Conservation (phyloP, 2,797 vertebrate genomes). For the Rhinoraja longicauda region DNA sequence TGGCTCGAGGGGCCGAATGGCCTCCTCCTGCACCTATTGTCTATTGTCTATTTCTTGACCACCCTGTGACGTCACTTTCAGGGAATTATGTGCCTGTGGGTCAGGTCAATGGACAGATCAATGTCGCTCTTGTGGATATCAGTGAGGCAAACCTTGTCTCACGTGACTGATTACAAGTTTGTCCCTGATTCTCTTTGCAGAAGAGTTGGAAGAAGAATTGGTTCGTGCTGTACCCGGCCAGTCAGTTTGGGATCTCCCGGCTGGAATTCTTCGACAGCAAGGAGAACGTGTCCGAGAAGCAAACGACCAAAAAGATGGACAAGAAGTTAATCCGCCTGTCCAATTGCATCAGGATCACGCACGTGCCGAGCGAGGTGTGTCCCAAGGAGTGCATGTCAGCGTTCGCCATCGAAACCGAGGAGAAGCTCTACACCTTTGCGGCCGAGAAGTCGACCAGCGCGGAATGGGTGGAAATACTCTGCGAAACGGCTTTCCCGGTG, state of each 20-base stretch:
- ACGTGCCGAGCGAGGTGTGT: slow-evolving; percentile 65
- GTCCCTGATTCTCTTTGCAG: slow-evolving; percentile 51
- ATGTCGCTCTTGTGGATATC: not conserved
- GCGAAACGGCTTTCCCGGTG: slow-evolving; percentile 86
- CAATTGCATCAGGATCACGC: slow-evolving; percentile 82
- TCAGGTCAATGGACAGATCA: no score
- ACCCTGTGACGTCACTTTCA: no score
- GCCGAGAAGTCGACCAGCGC: slow-evolving; percentile 63
- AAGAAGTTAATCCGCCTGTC: slow-evolving; percentile 86
- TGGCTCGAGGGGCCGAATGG: no score
- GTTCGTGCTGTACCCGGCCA: slow-evolving; percentile 84
- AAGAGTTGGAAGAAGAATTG: slow-evolving; percentile 88
- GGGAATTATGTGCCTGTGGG: no score
- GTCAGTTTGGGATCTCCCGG: slow-evolving; percentile 85
- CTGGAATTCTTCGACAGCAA: slow-evolving; percentile 86
- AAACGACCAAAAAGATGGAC: slow-evolving; percentile 72
- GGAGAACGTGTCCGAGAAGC: slow-evolving; percentile 58
- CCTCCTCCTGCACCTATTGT: no score
- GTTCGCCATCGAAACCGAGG: slow-evolving; percentile 83
- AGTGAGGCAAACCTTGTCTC: not conserved
- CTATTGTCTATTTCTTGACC: no score
- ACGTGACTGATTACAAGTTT: not conserved
- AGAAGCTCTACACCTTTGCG: slow-evolving; percentile 79
- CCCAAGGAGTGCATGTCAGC: slow-evolving; percentile 77
- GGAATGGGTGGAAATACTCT: slow-evolving; percentile 85